phyloP scores from a whole-genome alignment of 2,888 invertebrate genomes.

The Lamellibrachia satsuma region DNA sequence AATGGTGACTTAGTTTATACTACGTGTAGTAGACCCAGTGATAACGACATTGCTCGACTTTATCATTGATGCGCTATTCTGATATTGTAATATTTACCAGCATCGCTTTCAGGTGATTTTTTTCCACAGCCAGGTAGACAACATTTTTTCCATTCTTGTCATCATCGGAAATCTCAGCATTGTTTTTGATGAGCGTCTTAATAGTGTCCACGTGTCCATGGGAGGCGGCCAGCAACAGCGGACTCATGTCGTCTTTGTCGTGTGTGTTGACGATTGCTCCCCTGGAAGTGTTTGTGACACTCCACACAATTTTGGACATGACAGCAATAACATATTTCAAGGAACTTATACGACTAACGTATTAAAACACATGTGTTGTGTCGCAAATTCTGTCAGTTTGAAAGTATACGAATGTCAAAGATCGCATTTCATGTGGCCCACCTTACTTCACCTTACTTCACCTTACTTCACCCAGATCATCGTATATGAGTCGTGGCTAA shows the following conservation, averaged over 20 bases:
- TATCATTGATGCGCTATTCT: not conserved
- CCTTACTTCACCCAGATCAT: not conserved
- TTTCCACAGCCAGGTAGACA: constrained; percentile 65
- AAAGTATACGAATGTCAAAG: not conserved
- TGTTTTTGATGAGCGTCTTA: constrained; percentile 56
- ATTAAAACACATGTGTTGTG: too few species aligned
- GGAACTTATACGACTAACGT: not conserved
- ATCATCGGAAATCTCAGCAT: constrained; percentile 60
- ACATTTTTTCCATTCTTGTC: constrained; percentile 67
- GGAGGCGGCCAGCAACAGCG: constrained; percentile 64
- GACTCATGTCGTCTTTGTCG: constrained; percentile 66
- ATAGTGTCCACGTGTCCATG: constrained; percentile 64
- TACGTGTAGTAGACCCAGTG: too few species aligned
- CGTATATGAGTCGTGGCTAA: not conserved
- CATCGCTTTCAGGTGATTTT: constrained; percentile 62
- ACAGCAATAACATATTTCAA: not conserved
- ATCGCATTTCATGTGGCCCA: not conserved
- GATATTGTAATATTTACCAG: constrained; percentile 47
- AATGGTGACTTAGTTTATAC: too few species aligned
- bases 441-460: not conserved
- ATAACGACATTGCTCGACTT: not conserved
- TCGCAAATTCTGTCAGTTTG: not conserved
- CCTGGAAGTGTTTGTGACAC: constrained; percentile 42
- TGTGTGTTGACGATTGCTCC: constrained; percentile 62
- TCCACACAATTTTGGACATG: not conserved